Percentiles rank a stretch among this genome's conserved stretches.
These are phyloP conservation scores for Tyria jacobaeae DNA, from an alignment of 2,888 invertebrate species.

Conservation along the genomic window DNA sequence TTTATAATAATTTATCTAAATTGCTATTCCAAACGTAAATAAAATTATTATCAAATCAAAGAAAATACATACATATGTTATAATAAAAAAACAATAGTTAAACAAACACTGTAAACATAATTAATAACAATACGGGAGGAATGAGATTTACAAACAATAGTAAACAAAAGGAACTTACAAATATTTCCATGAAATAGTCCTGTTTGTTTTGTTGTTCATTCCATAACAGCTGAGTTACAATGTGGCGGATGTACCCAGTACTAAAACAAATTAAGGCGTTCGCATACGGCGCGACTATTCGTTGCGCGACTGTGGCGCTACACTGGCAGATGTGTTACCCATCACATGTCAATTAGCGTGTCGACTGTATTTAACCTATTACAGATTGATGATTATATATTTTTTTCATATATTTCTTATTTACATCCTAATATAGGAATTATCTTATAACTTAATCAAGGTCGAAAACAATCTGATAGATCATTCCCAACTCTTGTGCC, in stretches of 20 bases:
- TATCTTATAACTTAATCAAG: no score
- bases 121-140: neutral
- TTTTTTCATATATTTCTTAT: no score
- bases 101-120: no score
- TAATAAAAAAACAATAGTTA: no score
- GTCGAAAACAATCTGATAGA: no score
- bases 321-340: constrained; percentile 9
- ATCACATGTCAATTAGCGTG: constrained; percentile 9
- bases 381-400: neutral
- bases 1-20: no score
- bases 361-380: neutral
- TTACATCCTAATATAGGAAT: no score
- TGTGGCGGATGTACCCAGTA: constrained; percentile 23
- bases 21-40: no score
- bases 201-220: constrained; percentile 37
- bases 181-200: neutral
- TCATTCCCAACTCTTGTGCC: no score
- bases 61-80: no score
- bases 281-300: constrained; percentile 10
- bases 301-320: constrained; percentile 25
- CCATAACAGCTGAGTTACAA: constrained; percentile 31
- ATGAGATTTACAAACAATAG: neutral
- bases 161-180: neutral
- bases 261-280: constrained; percentile 16
- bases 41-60: no score